A percentile compares a stretch with the other conserved stretches of the same genome.
phyloP scores from a whole-genome alignment of 2,888 invertebrate genomes.

The Itoplectis maculator region DNA sequence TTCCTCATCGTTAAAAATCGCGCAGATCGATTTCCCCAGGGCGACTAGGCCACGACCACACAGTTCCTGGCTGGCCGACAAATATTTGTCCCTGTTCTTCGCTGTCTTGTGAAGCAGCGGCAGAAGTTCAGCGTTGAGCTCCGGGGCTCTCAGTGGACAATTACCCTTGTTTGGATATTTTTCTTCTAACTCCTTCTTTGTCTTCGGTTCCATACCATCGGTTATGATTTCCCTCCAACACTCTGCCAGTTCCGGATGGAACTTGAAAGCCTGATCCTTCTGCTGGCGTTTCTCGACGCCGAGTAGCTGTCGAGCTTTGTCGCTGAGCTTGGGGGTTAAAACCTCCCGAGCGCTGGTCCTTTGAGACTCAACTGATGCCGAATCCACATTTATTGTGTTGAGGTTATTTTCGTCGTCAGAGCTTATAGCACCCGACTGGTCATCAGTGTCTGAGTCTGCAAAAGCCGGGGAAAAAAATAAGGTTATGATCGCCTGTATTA shows the following conservation, averaged over 20 bases:
- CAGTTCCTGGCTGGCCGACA: constrained; percentile 17
- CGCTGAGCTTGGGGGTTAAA: constrained; percentile 15
- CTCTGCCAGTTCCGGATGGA: constrained; percentile 40
- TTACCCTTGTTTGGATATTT: constrained; percentile 13
- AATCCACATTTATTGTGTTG: constrained; percentile 13
- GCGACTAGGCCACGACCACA: constrained; percentile 22
- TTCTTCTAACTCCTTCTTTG: background rate
- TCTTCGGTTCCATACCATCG: background rate
- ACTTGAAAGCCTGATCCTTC: constrained; percentile 12
- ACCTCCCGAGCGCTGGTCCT: constrained; percentile 23
- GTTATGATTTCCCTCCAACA: constrained; percentile 32
- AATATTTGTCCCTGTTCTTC: constrained; percentile 35
- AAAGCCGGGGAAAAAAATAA: constrained; percentile 43
- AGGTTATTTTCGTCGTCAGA: constrained; percentile 36
- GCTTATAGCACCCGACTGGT: background rate
- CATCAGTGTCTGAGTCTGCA: constrained; percentile 43
- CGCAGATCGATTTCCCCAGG: constrained; percentile 62
- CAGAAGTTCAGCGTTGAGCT: constrained; percentile 24
- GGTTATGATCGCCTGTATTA: constrained; percentile 17
- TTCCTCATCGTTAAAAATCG: constrained; percentile 36
- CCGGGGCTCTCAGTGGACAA: constrained; percentile 26
- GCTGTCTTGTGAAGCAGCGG: constrained; percentile 27
- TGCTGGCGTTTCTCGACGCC: constrained; percentile 33
- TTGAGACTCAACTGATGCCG: constrained; percentile 17
- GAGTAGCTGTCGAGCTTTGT: constrained; percentile 32